These are phyloP conservation scores for Pitta sordida DNA, from an alignment of 2,113 vertebrate species.

Conservation along the genomic window DNA sequence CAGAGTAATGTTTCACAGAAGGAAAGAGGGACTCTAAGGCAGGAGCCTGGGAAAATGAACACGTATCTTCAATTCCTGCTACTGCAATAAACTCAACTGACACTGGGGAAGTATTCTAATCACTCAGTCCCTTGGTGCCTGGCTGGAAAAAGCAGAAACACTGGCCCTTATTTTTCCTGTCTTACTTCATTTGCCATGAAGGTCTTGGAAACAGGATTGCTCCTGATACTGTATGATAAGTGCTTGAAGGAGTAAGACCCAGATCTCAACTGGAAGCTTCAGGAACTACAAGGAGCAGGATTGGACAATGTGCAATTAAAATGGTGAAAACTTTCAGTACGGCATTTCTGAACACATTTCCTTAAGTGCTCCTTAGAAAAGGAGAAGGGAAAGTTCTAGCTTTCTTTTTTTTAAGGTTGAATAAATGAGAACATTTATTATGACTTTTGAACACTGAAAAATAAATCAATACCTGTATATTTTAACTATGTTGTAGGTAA, in stretches of 20 bases:
- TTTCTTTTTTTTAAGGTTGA: neutral
- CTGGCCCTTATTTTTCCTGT: constrained; percentile 26
- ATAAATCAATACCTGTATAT: neutral
- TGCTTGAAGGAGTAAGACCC: neutral
- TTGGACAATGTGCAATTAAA: neutral
- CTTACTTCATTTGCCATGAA: neutral
- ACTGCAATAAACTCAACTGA: constrained; percentile 10
- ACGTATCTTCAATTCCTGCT: neutral
- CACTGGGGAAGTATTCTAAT: neutral
- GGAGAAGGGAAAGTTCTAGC: neutral
- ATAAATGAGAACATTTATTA: neutral
- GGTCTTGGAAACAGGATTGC: neutral
- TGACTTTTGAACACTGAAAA: neutral
- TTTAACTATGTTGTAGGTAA: neutral
- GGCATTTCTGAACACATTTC: neutral
- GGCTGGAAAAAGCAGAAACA: neutral
- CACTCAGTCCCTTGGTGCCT: neutral
- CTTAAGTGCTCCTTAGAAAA: neutral
- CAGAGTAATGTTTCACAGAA: constrained; percentile 18
- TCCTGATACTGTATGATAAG: neutral
- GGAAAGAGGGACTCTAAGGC: neutral
- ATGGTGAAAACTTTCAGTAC: neutral
- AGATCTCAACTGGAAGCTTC: neutral
- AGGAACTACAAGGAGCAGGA: neutral
- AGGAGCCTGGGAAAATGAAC: constrained; percentile 14